Percentiles rank a stretch among this genome's conserved stretches.
Evolutionary conservation across 2,797 vertebrate species (phyloP).

Genomic region (Pteronotus mesoamericanus): DNA sequence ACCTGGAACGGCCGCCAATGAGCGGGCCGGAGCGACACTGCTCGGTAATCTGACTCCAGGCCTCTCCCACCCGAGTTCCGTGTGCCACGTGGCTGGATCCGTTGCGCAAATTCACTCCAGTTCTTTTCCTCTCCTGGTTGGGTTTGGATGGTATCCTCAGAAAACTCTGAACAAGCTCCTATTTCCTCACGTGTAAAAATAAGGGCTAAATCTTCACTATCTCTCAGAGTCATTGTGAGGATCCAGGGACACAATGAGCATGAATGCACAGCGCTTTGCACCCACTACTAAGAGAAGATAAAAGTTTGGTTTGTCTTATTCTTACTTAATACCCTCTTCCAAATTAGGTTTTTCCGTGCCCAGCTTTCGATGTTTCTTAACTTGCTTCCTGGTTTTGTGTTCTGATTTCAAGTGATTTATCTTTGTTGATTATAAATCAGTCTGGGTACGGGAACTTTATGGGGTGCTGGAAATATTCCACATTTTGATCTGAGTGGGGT

Average conservation of each 20-base stretch:
- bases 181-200: not conserved
- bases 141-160: not conserved
- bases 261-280: not conserved
- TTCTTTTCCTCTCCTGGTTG: not conserved
- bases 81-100: constrained; percentile 53
- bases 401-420: constrained; percentile 1
- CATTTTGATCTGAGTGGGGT: constrained; percentile 19
- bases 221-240: not conserved
- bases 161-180: not conserved
- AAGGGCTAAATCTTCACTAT: not conserved
- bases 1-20: not conserved
- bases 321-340: not conserved
- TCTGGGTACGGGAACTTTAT: not conserved
- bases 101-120: not conserved
- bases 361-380: not conserved
- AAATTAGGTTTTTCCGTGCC: not conserved
- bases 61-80: not conserved
- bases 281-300: not conserved
- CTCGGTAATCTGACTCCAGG: constrained; percentile 42
- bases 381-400: not conserved
- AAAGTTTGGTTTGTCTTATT: not conserved
- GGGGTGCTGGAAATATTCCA: not conserved
- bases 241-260: not conserved
- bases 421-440: constrained; percentile 12
- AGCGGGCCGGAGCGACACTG: not conserved